These are phyloP conservation scores for Morbakka virulenta DNA, from an alignment of 30 jellyfish, hydroid and myxozoan genomes.

Conservation along the genomic window DNA sequence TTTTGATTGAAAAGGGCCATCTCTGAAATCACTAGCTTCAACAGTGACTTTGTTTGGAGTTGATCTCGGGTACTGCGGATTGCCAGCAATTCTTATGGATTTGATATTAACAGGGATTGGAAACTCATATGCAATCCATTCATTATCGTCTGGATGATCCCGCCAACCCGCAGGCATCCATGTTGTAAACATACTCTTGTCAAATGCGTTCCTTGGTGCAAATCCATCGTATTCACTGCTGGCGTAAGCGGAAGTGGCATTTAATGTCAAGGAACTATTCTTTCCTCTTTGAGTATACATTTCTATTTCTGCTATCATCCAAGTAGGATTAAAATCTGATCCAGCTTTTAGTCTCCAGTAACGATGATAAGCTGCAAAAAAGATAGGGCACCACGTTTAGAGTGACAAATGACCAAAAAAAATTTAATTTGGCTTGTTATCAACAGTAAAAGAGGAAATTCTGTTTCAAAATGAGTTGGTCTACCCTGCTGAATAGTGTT, in stretches of 20 bases:
- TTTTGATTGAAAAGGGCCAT: conserved; percentile 82
- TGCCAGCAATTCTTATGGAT: conserved; percentile 60
- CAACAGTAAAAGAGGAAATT: no score
- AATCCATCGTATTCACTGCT: conserved; percentile 84
- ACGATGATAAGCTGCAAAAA: conserved; percentile 66
- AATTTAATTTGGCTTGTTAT: background rate
- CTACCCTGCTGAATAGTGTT: background rate
- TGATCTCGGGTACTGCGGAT: conserved; percentile 71
- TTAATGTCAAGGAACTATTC: conserved; percentile 46
- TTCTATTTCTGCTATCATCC: conserved; percentile 80
- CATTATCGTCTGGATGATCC: conserved; percentile 76
- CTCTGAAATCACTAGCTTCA: conserved; percentile 76
- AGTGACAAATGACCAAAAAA: background rate
- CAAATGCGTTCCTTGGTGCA: conserved; percentile 83
- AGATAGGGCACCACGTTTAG: background rate
- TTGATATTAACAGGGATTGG: conserved; percentile 84
- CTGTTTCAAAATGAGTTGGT: no score
- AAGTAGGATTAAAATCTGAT: conserved; percentile 79
- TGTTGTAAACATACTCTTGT: conserved; percentile 55
- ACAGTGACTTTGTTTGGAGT: conserved; percentile 81
- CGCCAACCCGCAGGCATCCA: conserved; percentile 99
- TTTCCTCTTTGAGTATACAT: conserved; percentile 73
- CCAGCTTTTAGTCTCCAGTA: conserved; percentile 94
- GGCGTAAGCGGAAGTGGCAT: conserved; percentile 70
- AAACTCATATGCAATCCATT: conserved; percentile 92